A percentile compares a stretch with the other conserved stretches of the same genome.
phyloP scores from a whole-genome alignment of 2,797 vertebrate species.

The Threskiornis aethiopicus region DNA sequence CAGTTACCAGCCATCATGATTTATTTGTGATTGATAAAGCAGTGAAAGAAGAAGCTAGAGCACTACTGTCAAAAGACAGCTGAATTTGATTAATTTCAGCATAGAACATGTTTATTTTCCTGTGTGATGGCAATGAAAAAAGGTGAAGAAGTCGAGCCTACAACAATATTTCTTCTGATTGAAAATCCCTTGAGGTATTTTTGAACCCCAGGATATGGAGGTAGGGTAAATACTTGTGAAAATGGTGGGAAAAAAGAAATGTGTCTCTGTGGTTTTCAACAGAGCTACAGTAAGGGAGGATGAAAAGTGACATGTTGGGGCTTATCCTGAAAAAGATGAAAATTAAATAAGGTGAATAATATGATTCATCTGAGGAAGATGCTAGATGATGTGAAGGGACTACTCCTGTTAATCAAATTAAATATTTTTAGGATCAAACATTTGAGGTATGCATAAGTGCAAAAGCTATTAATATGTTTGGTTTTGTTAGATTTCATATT shows the following conservation, averaged over 20 bases:
- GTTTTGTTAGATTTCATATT: neutral
- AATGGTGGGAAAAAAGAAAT: neutral
- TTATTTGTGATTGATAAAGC: conserved; percentile 53
- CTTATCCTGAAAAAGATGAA: neutral
- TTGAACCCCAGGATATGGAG: neutral
- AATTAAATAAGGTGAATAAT: neutral
- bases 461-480: neutral
- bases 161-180: neutral
- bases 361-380: neutral
- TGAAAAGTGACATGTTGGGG: neutral
- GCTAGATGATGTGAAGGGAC: neutral
- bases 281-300: neutral
- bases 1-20: neutral
- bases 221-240: neutral
- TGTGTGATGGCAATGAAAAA: neutral
- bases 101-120: neutral
- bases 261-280: neutral
- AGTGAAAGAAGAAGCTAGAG: conserved; percentile 12
- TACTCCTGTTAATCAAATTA: neutral
- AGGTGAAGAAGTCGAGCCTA: neutral
- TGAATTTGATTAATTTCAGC: conserved; percentile 26
- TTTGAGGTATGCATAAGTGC: neutral
- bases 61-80: neutral
- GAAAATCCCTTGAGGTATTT: neutral
- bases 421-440: neutral